These are phyloP conservation scores for Olivierus martensii DNA, from an alignment of 1,140 invertebrate species.

Conservation along the genomic window DNA sequence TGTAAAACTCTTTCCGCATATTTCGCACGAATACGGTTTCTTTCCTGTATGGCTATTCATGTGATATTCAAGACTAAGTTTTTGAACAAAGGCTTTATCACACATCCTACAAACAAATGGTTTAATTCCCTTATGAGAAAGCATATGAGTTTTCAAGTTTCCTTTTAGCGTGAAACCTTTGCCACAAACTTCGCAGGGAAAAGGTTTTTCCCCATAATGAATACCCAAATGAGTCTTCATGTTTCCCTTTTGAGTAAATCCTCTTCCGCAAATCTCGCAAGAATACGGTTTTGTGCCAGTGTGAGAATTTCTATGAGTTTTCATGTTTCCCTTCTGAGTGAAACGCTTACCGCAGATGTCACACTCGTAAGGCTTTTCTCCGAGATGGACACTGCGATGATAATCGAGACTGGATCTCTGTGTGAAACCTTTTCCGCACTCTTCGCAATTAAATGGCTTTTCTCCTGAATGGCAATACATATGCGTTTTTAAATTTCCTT, in stretches of 20 bases:
- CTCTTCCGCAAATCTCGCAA: constrained; percentile 37
- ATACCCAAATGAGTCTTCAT: constrained; percentile 19
- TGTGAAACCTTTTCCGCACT: constrained; percentile 74
- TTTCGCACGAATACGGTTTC: constrained; percentile 91
- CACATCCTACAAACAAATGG: constrained; percentile 81
- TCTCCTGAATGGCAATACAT: constrained; percentile 83
- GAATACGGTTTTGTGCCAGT: constrained; percentile 41
- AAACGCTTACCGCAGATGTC: constrained; percentile 35
- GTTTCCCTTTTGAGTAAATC: constrained; percentile 32
- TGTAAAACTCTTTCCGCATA: constrained; percentile 96
- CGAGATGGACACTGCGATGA: constrained; percentile 89
- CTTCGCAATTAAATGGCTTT: constrained; percentile 80
- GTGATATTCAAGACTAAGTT: constrained; percentile 90
- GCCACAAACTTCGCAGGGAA: constrained; percentile 39
- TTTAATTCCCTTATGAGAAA: constrained; percentile 80
- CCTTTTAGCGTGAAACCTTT: constrained; percentile 48
- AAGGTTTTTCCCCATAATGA: constrained; percentile 23
- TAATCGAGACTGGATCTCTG: constrained; percentile 89
- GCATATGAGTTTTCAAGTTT: constrained; percentile 95
- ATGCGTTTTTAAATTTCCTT: constrained; percentile 84
- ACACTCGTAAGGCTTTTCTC: constrained; percentile 52
- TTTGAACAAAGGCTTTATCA: constrained; percentile 73
- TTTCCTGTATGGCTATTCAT: constrained; percentile 93
- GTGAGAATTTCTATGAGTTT: constrained; percentile 21
- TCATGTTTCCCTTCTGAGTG: constrained; percentile 12